phyloP scores from a whole-genome alignment of 2,888 invertebrate species.

The Eugnorisma glareosa region DNA sequence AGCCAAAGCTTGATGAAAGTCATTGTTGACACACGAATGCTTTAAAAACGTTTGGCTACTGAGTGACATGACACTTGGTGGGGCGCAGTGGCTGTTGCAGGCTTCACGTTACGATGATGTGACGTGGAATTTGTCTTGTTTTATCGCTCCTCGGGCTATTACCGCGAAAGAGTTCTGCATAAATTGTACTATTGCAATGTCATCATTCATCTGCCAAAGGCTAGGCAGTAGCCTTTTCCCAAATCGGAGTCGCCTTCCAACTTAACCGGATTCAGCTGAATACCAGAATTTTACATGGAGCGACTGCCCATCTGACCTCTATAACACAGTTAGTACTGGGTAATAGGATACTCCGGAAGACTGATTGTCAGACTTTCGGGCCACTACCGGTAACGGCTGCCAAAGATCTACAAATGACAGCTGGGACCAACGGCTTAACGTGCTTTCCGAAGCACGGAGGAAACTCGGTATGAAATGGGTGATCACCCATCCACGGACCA shows the following conservation, averaged over 20 bases:
- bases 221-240: not conserved
- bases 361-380: too few relatives aligned
- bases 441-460: not conserved
- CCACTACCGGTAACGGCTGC: too few relatives aligned
- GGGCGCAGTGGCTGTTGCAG: not conserved
- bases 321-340: too few relatives aligned
- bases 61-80: not conserved
- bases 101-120: not conserved
- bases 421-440: too few relatives aligned
- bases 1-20: not conserved
- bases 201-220: not conserved
- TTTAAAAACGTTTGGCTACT: not conserved
- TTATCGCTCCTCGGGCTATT: not conserved
- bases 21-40: not conserved
- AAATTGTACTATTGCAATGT: not conserved
- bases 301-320: too few relatives aligned
- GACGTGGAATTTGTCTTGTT: not conserved
- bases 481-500: not conserved
- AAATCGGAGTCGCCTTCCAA: not conserved
- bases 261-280: too few relatives aligned
- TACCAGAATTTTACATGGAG: too few relatives aligned
- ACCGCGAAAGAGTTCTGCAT: not conserved
- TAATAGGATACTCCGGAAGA: too few relatives aligned
- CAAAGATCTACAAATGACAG: too few relatives aligned
- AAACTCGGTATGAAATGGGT: not conserved